Conservation (phyloP, 1,140 invertebrate genomes). For the Drosophila murphyi region DNA sequence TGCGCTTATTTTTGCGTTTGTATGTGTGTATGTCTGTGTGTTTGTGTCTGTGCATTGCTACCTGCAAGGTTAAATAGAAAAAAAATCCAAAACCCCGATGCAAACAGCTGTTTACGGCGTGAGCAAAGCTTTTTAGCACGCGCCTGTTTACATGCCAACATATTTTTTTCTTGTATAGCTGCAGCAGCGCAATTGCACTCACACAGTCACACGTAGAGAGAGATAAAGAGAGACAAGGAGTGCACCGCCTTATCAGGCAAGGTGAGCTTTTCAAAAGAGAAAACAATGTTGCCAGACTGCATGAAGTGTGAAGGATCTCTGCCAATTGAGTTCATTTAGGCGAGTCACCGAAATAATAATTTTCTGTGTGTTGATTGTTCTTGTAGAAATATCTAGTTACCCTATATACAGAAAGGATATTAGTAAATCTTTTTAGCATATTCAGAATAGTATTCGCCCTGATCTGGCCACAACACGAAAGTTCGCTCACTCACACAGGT, state of each 20-base stretch:
- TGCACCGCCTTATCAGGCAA: constrained; percentile 26
- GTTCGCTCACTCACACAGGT: constrained; percentile 45
- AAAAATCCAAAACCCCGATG: constrained; percentile 4
- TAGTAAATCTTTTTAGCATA: background rate
- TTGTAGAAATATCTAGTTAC: no score
- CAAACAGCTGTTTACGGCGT: constrained; percentile 63
- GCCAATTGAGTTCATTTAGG: background rate
- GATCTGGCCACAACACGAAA: constrained; percentile 23
- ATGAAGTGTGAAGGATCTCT: constrained; percentile 18
- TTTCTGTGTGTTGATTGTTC: background rate
- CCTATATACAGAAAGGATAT: no score
- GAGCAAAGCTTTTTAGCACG: constrained; percentile 53
- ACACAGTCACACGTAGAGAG: background rate
- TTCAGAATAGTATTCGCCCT: background rate
- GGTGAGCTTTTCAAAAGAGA: constrained; percentile 25
- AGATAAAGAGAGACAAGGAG: background rate
- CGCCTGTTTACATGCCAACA: constrained; percentile 67
- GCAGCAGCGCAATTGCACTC: background rate
- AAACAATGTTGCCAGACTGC: constrained; percentile 31
- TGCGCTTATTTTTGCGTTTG: constrained; percentile 5
- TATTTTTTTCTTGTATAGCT: constrained; percentile 28
- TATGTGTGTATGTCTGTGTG: constrained; percentile 22
- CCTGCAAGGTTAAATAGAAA: constrained; percentile 42
- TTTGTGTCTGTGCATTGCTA: background rate
- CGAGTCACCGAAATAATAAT: background rate